Evolutionary conservation across 2,797 vertebrate species (phyloP).

Genomic region (Toxotes lorentzi): DNA sequence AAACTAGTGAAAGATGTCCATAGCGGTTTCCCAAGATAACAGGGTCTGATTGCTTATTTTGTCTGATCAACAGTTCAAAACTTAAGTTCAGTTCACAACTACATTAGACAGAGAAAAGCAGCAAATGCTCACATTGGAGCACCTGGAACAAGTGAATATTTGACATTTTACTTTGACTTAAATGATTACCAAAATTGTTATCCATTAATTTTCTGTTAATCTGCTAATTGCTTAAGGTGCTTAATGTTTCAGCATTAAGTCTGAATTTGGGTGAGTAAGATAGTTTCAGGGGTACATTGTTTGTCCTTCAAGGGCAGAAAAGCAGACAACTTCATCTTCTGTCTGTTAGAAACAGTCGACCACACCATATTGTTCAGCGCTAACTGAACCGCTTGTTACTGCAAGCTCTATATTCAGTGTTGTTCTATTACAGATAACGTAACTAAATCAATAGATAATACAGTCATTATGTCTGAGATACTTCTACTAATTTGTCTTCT

Average conservation of each 20-base stretch:
- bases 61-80: no score
- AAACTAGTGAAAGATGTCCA: no score
- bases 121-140: no score
- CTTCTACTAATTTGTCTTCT: not conserved
- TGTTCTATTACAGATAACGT: no score
- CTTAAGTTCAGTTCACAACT: no score
- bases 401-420: no score
- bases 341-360: not conserved
- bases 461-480: not conserved
- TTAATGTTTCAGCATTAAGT: not conserved
- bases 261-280: not conserved
- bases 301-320: not conserved
- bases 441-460: not conserved
- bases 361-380: no score
- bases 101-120: no score
- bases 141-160: not conserved
- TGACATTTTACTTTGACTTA: not conserved
- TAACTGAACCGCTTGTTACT: no score
- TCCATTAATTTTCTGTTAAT: not conserved
- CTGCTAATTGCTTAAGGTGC: not conserved
- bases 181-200: not conserved
- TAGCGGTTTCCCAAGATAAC: no score
- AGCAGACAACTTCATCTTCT: not conserved
- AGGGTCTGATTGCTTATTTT: no score
- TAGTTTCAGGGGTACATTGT: not conserved